Conservation (phyloP, 1,140 invertebrate genomes). For the Neelides sp. region DNA sequence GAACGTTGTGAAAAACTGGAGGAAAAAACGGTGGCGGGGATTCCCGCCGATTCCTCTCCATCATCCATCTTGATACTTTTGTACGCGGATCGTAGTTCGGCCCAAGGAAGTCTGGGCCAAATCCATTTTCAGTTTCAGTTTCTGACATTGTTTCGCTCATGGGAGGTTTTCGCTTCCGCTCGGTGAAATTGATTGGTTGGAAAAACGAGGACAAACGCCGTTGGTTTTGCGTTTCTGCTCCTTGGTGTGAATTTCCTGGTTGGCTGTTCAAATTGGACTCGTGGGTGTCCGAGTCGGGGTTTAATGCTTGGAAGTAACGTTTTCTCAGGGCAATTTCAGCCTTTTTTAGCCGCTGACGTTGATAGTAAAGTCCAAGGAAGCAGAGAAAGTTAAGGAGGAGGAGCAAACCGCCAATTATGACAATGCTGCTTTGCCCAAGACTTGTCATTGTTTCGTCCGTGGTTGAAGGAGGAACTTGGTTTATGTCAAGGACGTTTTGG, state of each 20-base stretch:
- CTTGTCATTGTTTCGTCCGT: neutral
- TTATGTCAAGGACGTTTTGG: neutral
- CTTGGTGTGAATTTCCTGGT: neutral
- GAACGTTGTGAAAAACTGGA: neutral
- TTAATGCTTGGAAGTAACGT: constrained; percentile 14
- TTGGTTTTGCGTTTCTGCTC: neutral
- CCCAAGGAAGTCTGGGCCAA: constrained; percentile 27
- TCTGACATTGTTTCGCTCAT: constrained; percentile 24
- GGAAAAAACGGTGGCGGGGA: neutral
- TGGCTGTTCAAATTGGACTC: neutral
- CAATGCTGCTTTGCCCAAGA: constrained; percentile 20
- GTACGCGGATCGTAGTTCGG: constrained; percentile 29
- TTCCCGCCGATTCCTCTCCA: constrained; percentile 12
- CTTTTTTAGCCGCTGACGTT: constrained; percentile 24
- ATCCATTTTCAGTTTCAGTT: constrained; percentile 30
- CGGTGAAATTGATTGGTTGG: neutral
- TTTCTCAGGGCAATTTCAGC: constrained; percentile 22
- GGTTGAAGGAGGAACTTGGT: neutral
- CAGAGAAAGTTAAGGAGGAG: constrained; percentile 25
- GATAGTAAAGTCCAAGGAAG: constrained; percentile 30
- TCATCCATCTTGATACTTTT: constrained; percentile 30
- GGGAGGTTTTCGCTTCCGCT: neutral
- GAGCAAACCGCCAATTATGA: constrained; percentile 24
- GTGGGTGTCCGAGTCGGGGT: neutral
- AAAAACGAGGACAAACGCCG: constrained; percentile 1